These are phyloP conservation scores for Limnephilus marmoratus DNA, from an alignment of 2,888 invertebrate genomes.

Conservation along the genomic window DNA sequence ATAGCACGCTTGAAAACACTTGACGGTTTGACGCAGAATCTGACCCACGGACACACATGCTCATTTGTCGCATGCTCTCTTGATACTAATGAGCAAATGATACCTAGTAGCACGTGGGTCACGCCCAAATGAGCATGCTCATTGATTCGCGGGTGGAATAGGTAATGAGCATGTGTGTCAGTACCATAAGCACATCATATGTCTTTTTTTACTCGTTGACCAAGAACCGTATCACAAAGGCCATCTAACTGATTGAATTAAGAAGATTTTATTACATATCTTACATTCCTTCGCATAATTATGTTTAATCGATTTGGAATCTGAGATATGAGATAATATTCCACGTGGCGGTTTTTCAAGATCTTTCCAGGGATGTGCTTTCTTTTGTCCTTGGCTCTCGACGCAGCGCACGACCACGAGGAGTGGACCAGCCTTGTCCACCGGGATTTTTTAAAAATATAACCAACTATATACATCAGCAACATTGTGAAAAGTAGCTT, in stretches of 20 bases:
- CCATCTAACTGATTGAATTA: background rate
- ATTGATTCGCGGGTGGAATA: too few species aligned
- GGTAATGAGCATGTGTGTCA: too few species aligned
- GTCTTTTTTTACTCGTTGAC: background rate
- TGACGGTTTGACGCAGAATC: background rate
- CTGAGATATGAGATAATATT: background rate
- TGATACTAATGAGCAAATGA: too few species aligned
- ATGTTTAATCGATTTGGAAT: background rate
- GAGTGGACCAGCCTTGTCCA: too few species aligned
- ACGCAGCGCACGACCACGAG: too few species aligned
- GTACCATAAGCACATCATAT: background rate
- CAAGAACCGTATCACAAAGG: background rate
- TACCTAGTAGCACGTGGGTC: too few species aligned
- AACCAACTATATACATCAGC: too few species aligned
- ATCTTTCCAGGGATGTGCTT: background rate
- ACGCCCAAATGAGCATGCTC: too few species aligned
- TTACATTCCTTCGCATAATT: background rate
- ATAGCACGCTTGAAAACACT: too few species aligned
- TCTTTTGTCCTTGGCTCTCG: background rate
- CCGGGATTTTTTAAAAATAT: too few species aligned
- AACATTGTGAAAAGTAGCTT: too few species aligned
- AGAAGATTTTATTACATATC: background rate
- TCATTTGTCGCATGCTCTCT: too few species aligned
- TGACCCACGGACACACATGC: background rate
- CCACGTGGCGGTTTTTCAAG: background rate